Conservation (phyloP, 1,140 invertebrate species). For the Ditylenchus dipsaci region DNA sequence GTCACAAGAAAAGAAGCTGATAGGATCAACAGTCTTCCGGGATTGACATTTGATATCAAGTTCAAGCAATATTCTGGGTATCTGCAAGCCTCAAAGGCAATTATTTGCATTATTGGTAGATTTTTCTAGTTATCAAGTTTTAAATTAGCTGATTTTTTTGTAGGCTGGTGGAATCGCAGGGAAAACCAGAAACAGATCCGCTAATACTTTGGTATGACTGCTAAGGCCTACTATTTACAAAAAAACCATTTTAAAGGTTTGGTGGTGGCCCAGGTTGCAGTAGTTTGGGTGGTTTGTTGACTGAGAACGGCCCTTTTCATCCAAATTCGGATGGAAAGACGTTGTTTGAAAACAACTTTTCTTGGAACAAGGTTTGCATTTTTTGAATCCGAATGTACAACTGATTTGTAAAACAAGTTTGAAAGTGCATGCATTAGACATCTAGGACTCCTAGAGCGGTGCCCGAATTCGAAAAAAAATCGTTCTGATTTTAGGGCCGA, state of each 20-base stretch:
- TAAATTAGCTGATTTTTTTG: conserved; percentile 7
- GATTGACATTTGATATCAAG: conserved; percentile 31
- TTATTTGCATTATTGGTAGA: conserved; percentile 40
- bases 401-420: no score
- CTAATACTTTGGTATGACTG: conserved; percentile 60
- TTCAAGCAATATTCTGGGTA: conserved; percentile 46
- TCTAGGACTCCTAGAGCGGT: no score
- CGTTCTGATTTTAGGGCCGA: no score
- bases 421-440: no score
- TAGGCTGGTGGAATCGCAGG: conserved; percentile 62
- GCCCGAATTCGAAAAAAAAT: no score
- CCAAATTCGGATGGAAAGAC: conserved; percentile 56
- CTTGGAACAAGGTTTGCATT: conserved; percentile 60
- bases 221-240: neutral
- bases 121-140: neutral
- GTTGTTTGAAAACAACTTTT: conserved; percentile 59
- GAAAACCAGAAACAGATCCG: conserved; percentile 60
- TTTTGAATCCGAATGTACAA: no score
- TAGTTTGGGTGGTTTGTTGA: conserved; percentile 61
- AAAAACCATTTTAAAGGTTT: conserved; percentile 56
- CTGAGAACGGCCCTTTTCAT: conserved; percentile 63
- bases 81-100: conserved; percentile 32
- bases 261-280: conserved; percentile 66
- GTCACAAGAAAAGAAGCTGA: conserved; percentile 4
- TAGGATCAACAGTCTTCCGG: conserved; percentile 26